A percentile compares a stretch with the other conserved stretches of the same genome.
These are phyloP conservation scores for Malurus elegans DNA, from an alignment of 2,113 vertebrate species.

Conservation along the genomic window DNA sequence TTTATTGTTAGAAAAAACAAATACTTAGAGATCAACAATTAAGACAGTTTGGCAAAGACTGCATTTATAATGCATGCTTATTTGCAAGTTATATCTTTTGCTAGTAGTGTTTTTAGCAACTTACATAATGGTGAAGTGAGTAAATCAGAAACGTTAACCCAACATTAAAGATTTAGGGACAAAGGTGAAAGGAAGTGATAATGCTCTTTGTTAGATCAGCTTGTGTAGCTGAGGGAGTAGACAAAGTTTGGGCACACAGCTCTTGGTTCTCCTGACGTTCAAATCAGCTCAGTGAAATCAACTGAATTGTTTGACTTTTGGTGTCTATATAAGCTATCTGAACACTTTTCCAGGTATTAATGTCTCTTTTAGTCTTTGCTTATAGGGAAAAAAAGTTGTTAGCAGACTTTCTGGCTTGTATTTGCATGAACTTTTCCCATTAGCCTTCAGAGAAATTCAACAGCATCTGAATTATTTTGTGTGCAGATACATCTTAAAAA, in stretches of 20 bases:
- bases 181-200: background rate
- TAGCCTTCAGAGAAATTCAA: background rate
- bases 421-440: background rate
- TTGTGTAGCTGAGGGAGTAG: background rate
- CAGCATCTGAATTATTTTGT: background rate
- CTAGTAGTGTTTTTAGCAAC: background rate
- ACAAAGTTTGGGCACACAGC: background rate
- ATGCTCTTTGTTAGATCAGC: background rate
- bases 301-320: background rate
- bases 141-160: background rate
- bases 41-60: background rate
- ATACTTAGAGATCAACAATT: background rate
- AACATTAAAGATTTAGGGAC: rapidly evolving
- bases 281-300: background rate
- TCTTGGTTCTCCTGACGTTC: background rate
- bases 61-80: background rate
- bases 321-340: background rate
- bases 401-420: background rate
- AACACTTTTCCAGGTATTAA: background rate
- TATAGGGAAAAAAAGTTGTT: background rate
- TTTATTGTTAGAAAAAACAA: background rate
- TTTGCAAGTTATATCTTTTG: background rate
- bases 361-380: background rate
- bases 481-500: background rate
- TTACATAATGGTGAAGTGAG: background rate